phyloP scores from a whole-genome alignment of 1,140 invertebrate genomes.

The Atta cephalotes region DNA sequence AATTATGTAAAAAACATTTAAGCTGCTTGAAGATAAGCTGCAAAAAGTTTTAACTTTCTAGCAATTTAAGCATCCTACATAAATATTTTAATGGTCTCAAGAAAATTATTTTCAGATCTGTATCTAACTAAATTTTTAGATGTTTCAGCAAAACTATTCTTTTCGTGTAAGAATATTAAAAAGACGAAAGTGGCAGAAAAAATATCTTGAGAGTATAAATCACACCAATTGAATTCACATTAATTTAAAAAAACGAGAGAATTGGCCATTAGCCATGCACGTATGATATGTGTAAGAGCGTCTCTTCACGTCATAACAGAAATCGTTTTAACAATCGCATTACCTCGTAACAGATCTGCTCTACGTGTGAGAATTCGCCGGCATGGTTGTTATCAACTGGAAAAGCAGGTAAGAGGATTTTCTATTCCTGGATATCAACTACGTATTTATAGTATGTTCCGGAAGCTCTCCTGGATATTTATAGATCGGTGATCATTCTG shows the following conservation, averaged over 20 bases:
- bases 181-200: neutral
- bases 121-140: too few species aligned
- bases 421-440: slow-evolving; percentile 70
- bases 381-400: slow-evolving; percentile 42
- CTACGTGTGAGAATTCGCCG: slow-evolving; percentile 44
- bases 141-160: too few species aligned
- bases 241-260: neutral
- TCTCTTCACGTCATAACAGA: neutral
- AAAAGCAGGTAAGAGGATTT: slow-evolving; percentile 63
- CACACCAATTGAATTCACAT: neutral
- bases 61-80: too few species aligned
- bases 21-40: too few species aligned
- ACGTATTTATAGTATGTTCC: slow-evolving; percentile 74
- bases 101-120: too few species aligned
- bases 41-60: too few species aligned
- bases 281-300: neutral
- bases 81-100: too few species aligned
- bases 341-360: slow-evolving; percentile 63
- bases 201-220: neutral
- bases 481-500: slow-evolving; percentile 57
- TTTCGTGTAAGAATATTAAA: neutral
- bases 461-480: slow-evolving; percentile 57
- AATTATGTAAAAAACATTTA: too few species aligned
- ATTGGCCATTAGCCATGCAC: slow-evolving; percentile 31
- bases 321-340: slow-evolving; percentile 43